Evolutionary conservation across 2,113 vertebrate genomes (phyloP), one percentile per base, ranked within the genome.

Genomic region (Coptodon rendalli): DNA sequence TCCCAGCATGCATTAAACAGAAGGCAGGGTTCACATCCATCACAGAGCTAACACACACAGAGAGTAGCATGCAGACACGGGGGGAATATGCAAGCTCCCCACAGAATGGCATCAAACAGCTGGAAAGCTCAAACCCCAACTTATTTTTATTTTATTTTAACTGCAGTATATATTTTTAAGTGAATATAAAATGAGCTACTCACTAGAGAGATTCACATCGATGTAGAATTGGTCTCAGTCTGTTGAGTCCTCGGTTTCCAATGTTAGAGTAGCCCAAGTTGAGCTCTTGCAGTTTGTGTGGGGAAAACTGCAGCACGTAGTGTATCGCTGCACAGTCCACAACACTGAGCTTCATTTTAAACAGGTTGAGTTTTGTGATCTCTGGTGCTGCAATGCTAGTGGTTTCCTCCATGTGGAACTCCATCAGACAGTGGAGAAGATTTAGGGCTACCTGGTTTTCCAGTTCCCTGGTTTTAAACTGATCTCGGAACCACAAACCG

Each of bases 251-350:
- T 68, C 84, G 91, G 84, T 95, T 94, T 34, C 95, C 95, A 13
- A 95, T 95, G 90, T 95, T 96, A 48, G 95, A 94, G 84, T 95
- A 96, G n/a, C 95, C 95, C 17, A 96, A 80, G 82, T 96, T 96
- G 63, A 96, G 90, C 59, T 95, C 95, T 61, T 91, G 86, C 31
- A 96, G 86, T 6, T 71, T 87, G 87, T 91, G 87, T 59, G 84
- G 80, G 6, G 95, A 96, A 87, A 94, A 95, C 88, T 95, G 88
- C 54, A 96, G 85, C 17, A 95, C 94, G 3, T 96, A 95, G 13
- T 94, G 91, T 59, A 96, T 86, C 3, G 91, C 94, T n/a, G 94
- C 92, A 81, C 95, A 96, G 89, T 96, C 95, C 11, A 95, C 95
- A 11, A 92, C 93, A 54, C 90, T 96, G 27, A 96, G 87, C 59